Evolutionary conservation across 1,140 invertebrate genomes (phyloP), one percentile per base, ranked within the genome.

Genomic region (Coenobita brevimanus): DNA sequence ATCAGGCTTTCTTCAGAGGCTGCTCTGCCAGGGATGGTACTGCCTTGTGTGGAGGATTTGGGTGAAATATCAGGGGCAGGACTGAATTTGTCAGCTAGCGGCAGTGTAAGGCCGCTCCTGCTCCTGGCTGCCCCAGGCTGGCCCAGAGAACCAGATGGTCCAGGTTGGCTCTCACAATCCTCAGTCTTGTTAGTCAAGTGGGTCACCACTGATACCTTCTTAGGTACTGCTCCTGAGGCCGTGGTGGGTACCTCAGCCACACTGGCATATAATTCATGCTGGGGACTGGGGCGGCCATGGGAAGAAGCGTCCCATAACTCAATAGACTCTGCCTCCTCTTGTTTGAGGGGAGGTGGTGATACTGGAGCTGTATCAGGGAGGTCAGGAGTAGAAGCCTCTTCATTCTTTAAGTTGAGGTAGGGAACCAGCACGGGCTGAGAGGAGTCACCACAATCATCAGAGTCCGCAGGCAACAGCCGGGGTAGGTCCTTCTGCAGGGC

Each of bases 161-260:
- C 46, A 8, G 6, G 6, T 8, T 50, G 46, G 6, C 17, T 17
- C 46, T 8, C 6, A 50, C 6, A 17, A 8, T 6, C 46, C 46
- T 50, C 6, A 50, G 17, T 50, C 46, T 17, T 8, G 38, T 8
- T 24, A 24, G 27, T n/a, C 10, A 3, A 10, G 6, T 33, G 60
- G 3, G 17, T 4, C 27, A 27, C 17, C 38, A n/a, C n/a, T 33
- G 64, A 6, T 17, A 62, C 24, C 71, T 33, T 89, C 43, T 82
- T 80, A 36, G 82, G 88, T n/a, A 73, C 88, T 13, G 88, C 81
- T 27, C 73, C 88, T 15, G 82, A 80, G 30, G 73, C 60, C 17
- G 69, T 27, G 15, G 71, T 36, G 24, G 84, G 75, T 3, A 54
- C 8, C 0, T 54, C 33, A 10, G 36, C 73, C 38, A 13, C 3